Base-by-base conservation (phyloP, 2,797 vertebrate genomes). In the Anniella stebbinsi region DNA sequence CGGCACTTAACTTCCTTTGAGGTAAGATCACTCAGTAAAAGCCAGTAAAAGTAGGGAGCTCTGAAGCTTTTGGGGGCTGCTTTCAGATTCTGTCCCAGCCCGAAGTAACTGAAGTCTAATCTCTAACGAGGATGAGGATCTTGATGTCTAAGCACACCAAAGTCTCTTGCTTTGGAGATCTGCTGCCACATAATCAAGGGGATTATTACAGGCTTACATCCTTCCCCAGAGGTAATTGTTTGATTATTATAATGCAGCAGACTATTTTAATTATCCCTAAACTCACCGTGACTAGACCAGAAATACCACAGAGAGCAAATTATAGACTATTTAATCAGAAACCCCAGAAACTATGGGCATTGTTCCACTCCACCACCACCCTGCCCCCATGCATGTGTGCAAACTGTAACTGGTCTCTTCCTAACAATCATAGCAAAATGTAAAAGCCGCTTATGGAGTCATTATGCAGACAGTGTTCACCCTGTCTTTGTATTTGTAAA, bases 141-240 rank as follows among this genome's bases (percentile, higher is more conserved):
- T 88, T 66, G 41, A 87, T 89, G 92, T 90, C 72, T 87, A 86
- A 93, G 76, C 77, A 66, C 21, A 86, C 80, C 38, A 92, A 90
- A 95, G 83, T n/a, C 86, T 86, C 93, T 92, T 87, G 85, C 73
- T 88, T 89, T 86, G 69, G 67, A 92, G 76, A n/a, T 87, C 11
- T 10, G 67, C 80, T 95, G 88, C 91, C 85, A 87, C 60, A 92
- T 93, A 94, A 94, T 87, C 83, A 88, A 91, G 70, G n/a, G 88
- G 76, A 92, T 94, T 94, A 92, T 93, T 93, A 86, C 54, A 86
- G 87, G 83, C 8, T 94, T 93, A 83, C 83, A 63, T 89, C 83
- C 60, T 17, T 82, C 92, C 89, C 83, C 94, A 88, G 76, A 94
- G 75, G 86, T 90, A 94, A 95, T 76, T 94, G 87, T 94, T 92